A percentile compares a stretch with the other conserved stretches of the same genome.
Conservation (phyloP, 2,113 vertebrate species). For the Pantherophis guttatus region DNA sequence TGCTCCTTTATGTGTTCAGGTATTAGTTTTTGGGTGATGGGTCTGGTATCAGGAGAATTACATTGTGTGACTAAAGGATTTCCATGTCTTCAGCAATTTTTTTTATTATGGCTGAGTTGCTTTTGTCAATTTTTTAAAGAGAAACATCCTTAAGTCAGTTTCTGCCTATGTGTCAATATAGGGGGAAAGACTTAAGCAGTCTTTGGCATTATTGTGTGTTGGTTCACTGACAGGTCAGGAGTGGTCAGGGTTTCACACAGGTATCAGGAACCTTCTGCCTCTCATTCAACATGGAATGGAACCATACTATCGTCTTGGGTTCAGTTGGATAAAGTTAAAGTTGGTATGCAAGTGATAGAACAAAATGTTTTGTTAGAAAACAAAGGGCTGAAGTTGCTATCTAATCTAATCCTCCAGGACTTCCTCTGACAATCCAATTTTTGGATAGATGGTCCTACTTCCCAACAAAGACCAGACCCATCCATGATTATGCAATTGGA, state of each 20-base stretch:
- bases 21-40: background rate
- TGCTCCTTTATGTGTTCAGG: background rate
- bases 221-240: background rate
- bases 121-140: background rate
- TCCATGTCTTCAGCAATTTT: background rate
- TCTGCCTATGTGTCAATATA: background rate
- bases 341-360: background rate
- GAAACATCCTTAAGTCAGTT: background rate
- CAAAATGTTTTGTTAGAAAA: background rate
- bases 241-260: background rate
- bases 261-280: background rate
- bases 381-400: background rate
- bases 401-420: background rate
- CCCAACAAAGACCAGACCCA: background rate
- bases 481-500: background rate
- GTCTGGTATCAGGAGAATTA: background rate
- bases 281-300: background rate
- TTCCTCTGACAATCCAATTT: background rate
- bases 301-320: background rate
- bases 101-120: background rate
- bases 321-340: background rate
- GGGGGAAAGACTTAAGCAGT: background rate
- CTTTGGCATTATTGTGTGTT: background rate
- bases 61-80: background rate
- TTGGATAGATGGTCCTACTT: background rate